Evolutionary conservation across 2,113 vertebrate genomes (phyloP).

Genomic region (Embiotoca jacksoni): DNA sequence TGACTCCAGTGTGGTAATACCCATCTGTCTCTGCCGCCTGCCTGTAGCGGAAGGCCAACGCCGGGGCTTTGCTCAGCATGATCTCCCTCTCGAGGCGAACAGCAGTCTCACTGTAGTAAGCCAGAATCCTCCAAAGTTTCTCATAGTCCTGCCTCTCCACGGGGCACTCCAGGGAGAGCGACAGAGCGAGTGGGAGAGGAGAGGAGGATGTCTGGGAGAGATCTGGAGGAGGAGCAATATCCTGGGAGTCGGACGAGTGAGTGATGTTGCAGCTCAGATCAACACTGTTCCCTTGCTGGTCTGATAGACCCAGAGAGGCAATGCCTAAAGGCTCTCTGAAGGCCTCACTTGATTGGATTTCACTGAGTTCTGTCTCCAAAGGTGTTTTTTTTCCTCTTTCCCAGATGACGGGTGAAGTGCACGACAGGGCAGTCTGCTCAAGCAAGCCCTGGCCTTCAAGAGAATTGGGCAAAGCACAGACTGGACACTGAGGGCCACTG

Average conservation of each 20-base stretch:
- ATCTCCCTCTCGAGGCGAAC: slow-evolving; percentile 87
- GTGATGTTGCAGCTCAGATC: slow-evolving; percentile 81
- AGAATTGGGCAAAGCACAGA: slow-evolving; percentile 84
- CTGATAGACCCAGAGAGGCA: slow-evolving; percentile 87
- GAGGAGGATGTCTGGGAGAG: slow-evolving; percentile 63
- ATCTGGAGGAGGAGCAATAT: slow-evolving; percentile 66
- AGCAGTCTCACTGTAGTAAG: slow-evolving; percentile 94
- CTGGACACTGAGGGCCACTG: slow-evolving; percentile 87
- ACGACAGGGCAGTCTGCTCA: slow-evolving; percentile 82
- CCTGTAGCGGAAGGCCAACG: slow-evolving; percentile 85
- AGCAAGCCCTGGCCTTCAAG: slow-evolving; percentile 84
- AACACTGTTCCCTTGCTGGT: slow-evolving; percentile 90
- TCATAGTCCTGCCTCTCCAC: slow-evolving; percentile 88
- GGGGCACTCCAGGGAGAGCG: slow-evolving; percentile 87
- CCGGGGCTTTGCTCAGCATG: slow-evolving; percentile 83
- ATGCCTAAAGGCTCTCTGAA: slow-evolving; percentile 83
- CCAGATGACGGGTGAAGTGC: slow-evolving; percentile 85
- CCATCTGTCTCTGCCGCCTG: slow-evolving; percentile 87
- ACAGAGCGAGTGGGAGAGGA: slow-evolving; percentile 80
- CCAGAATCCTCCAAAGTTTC: slow-evolving; percentile 92
- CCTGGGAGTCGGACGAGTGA: slow-evolving; percentile 52
- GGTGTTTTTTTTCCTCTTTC: slow-evolving; percentile 75
- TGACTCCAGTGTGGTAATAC: slow-evolving; percentile 92
- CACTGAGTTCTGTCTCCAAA: slow-evolving; percentile 67
- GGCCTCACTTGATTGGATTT: slow-evolving; percentile 69